Percentiles rank a stretch among this genome's conserved stretches.
Conservation (phyloP, 2,888 invertebrate genomes). For the Philereme vetulata region DNA sequence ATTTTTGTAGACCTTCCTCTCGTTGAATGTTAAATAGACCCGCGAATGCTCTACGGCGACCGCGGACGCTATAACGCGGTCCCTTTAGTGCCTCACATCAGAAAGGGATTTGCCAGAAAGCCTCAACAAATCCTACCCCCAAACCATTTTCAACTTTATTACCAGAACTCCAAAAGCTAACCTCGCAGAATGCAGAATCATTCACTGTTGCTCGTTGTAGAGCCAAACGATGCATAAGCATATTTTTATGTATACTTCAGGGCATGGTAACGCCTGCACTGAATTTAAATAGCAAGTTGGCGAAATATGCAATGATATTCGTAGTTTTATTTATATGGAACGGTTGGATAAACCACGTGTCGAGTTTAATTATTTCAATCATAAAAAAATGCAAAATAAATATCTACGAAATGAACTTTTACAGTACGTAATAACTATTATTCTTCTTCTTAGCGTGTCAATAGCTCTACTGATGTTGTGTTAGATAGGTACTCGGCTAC, state of each 20-base stretch:
- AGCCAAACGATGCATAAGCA: conserved; percentile 54
- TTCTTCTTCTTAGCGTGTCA: too few species aligned
- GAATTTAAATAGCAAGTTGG: conserved; percentile 61
- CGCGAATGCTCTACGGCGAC: conserved; percentile 39
- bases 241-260: conserved; percentile 61
- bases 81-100: conserved; percentile 49
- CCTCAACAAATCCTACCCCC: conserved; percentile 36
- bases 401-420: too few species aligned
- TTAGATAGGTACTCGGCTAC: too few species aligned
- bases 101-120: conserved; percentile 50
- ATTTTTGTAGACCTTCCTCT: conserved; percentile 44
- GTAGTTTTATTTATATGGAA: conserved; percentile 53
- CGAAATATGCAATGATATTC: conserved; percentile 57
- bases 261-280: conserved; percentile 58
- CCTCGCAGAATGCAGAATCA: conserved; percentile 7
- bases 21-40: conserved; percentile 50
- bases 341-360: conserved; percentile 3
- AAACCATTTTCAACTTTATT: conserved; percentile 38
- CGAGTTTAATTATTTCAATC: too few species aligned
- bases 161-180: conserved; percentile 7
- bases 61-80: conserved; percentile 45
- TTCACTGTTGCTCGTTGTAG: conserved; percentile 30
- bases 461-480: too few species aligned
- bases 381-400: too few species aligned
- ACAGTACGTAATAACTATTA: too few species aligned